Percentiles rank a stretch among this genome's conserved stretches.
phyloP scores from a whole-genome alignment of 2,797 vertebrate genomes.

The Taenioides sp. region DNA sequence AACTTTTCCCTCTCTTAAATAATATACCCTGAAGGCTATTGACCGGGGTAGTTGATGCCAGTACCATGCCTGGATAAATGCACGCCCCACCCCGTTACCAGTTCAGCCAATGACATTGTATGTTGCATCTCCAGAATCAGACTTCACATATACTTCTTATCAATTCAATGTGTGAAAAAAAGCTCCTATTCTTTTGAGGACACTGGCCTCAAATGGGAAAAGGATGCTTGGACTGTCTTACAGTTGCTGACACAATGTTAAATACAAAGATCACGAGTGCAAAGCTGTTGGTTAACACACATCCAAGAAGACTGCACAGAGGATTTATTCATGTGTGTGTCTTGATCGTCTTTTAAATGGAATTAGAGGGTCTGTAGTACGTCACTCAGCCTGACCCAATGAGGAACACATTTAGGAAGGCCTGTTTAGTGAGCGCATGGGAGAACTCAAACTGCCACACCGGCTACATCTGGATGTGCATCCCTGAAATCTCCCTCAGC shows the following conservation, averaged over 20 bases:
- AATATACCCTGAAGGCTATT: not conserved
- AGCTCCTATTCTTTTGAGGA: constrained; percentile 39
- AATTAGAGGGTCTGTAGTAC: constrained; percentile 71
- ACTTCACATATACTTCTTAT: constrained; percentile 12
- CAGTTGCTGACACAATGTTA: constrained; percentile 26
- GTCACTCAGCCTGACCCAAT: constrained; percentile 73
- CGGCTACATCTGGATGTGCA: constrained; percentile 76
- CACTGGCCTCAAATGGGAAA: constrained; percentile 35
- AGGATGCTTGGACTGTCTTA: constrained; percentile 31
- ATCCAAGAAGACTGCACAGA: constrained; percentile 52
- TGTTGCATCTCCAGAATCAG: constrained; percentile 24
- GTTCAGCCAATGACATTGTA: constrained; percentile 22
- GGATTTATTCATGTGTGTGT: constrained; percentile 51
- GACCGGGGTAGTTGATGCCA: not conserved
- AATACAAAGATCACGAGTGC: constrained; percentile 23
- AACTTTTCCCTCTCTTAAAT: not conserved
- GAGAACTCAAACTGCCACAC: constrained; percentile 37
- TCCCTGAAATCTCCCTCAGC: constrained; percentile 60
- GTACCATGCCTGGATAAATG: not conserved
- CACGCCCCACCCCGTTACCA: no score
- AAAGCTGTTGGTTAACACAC: constrained; percentile 16
- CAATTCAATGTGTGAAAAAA: constrained; percentile 37
- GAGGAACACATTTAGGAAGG: constrained; percentile 69
- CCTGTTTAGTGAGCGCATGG: constrained; percentile 20
- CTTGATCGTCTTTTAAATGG: constrained; percentile 50